Evolutionary conservation across 1,140 invertebrate species (phyloP).

Genomic region (Aphis gossypii): DNA sequence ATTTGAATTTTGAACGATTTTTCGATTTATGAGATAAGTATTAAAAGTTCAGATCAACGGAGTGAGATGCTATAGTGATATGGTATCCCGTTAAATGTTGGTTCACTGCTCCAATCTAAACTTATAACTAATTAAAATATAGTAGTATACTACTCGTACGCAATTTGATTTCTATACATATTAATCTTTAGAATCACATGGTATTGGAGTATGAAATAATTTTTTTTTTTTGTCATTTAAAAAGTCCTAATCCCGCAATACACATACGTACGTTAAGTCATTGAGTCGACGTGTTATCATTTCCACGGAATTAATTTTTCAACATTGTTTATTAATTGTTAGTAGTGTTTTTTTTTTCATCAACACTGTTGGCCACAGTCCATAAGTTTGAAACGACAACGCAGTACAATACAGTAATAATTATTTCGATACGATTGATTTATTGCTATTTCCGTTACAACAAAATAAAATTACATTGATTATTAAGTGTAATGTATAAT

Average conservation of each 20-base stretch:
- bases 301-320: background rate
- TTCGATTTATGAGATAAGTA: background rate
- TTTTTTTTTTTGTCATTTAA: background rate
- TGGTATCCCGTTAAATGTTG: background rate
- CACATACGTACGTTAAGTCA: no score
- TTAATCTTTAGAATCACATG: background rate
- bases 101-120: background rate
- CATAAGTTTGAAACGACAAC: background rate
- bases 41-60: background rate
- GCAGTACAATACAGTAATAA: background rate
- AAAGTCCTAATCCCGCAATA: background rate
- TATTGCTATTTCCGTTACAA: background rate
- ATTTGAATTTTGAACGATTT: background rate
- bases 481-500: background rate
- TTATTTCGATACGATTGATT: background rate
- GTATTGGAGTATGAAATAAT: background rate
- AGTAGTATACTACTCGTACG: background rate
- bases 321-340: background rate
- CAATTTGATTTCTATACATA: background rate
- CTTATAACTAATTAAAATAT: background rate
- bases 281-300: background rate
- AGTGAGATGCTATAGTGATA: background rate
- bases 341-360: background rate
- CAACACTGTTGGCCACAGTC: no score
- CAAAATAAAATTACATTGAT: slow-evolving; percentile 2